Conservation (phyloP, 2,113 vertebrate genomes). For the Rousettus leschenaultii region DNA sequence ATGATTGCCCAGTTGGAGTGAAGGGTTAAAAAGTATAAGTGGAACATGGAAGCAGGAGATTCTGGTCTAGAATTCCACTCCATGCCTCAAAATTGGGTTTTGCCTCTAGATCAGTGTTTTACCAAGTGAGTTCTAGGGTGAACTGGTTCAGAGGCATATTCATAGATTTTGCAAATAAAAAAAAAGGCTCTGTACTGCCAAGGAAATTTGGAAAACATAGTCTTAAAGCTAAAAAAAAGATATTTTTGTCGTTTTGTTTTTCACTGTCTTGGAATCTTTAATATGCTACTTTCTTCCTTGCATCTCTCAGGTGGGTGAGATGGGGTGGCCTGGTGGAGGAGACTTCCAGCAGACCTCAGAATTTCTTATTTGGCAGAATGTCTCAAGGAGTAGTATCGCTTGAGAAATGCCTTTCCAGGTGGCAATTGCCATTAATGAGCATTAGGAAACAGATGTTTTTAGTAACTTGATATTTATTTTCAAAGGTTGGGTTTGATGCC, state of each 20-base stretch:
- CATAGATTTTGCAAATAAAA: background rate
- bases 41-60: background rate
- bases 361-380: background rate
- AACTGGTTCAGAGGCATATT: constrained; percentile 20
- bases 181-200: background rate
- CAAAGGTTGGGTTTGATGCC: constrained; percentile 91
- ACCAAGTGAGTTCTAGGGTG: background rate
- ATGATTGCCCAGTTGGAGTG: background rate
- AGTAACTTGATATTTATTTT: constrained; percentile 62
- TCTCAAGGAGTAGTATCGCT: background rate
- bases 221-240: background rate
- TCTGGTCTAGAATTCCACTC: background rate
- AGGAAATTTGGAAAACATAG: background rate
- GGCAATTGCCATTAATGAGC: background rate
- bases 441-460: constrained; percentile 47
- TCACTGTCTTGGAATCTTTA: background rate
- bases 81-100: background rate
- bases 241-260: background rate
- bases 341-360: background rate
- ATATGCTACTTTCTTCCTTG: background rate
- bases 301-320: background rate
- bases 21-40: background rate
- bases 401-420: constrained; percentile 11
- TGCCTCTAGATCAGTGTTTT: background rate
- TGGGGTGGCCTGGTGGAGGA: background rate